These are phyloP conservation scores for Andrena hattorfiana DNA, from an alignment of 2,888 invertebrate genomes.

Conservation along the genomic window DNA sequence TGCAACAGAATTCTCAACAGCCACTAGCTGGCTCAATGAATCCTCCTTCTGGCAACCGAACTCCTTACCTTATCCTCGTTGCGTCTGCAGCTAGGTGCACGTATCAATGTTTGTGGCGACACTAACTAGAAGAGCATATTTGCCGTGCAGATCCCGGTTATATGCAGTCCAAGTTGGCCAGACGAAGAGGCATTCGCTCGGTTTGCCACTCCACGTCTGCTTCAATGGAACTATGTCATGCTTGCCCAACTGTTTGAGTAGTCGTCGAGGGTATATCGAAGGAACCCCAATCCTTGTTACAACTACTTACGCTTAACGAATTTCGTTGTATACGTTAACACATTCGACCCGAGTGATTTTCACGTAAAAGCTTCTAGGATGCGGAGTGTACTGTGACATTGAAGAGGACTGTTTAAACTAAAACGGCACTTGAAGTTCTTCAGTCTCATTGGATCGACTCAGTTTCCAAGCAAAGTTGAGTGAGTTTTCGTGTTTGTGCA, in stretches of 20 bases:
- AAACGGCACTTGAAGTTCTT: too few species aligned
- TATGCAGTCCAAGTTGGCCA: constrained; percentile 69
- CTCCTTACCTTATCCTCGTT: constrained; percentile 56
- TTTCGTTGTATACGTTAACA: constrained; percentile 1
- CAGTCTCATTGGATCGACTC: too few species aligned
- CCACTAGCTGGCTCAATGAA: constrained; percentile 38
- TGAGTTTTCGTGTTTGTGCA: too few species aligned
- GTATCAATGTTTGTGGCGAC: constrained; percentile 79
- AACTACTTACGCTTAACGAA: constrained; percentile 38
- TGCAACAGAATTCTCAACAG: constrained; percentile 25
- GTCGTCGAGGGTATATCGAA: constrained; percentile 60
- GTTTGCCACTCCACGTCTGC: constrained; percentile 54
- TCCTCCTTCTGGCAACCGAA: constrained; percentile 46
- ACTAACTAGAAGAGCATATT: constrained; percentile 81
- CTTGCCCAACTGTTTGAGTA: constrained; percentile 74
- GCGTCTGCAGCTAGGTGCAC: constrained; percentile 52
- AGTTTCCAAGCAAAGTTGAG: too few species aligned
- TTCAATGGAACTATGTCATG: constrained; percentile 63
- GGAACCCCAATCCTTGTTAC: constrained; percentile 58
- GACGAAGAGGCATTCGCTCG: constrained; percentile 63
- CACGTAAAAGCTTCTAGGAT: not conserved
- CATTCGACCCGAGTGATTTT: not conserved
- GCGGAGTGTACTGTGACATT: too few species aligned
- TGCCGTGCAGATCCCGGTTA: constrained; percentile 77
- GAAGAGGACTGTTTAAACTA: too few species aligned